A percentile compares a stretch with the other conserved stretches of the same genome.
phyloP scores from a whole-genome alignment of 35 echinoderm and acorn worm species.

The Patiria miniata region DNA sequence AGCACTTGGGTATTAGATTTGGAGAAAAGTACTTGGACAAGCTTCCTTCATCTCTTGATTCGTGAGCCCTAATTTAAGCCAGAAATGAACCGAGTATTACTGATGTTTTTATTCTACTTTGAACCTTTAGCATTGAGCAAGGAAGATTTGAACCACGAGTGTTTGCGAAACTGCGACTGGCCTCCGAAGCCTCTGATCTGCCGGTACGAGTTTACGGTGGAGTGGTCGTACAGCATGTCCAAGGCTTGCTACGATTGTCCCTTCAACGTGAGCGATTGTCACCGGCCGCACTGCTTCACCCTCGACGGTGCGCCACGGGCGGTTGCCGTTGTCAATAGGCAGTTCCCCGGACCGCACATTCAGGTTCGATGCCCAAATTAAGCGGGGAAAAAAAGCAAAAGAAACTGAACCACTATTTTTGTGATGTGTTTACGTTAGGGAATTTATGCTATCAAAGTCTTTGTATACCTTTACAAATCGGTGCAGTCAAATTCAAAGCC shows the following conservation, averaged over 20 bases:
- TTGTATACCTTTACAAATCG: too few species aligned
- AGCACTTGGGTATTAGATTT: too few species aligned
- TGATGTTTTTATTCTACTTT: neutral
- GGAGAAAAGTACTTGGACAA: too few species aligned
- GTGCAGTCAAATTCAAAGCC: too few species aligned
- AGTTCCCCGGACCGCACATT: conserved; percentile 71
- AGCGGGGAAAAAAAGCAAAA: too few species aligned
- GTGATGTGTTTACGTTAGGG: too few species aligned
- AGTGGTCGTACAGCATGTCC: conserved; percentile 89
- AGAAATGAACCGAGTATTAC: too few species aligned
- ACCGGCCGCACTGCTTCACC: conserved; percentile 60
- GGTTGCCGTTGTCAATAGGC: conserved; percentile 60
- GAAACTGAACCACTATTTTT: too few species aligned
- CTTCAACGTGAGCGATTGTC: conserved; percentile 69
- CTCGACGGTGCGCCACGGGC: conserved; percentile 70
- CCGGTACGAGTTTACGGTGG: conserved; percentile 61
- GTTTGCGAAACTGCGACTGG: conserved; percentile 44
- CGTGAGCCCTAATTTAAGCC: too few species aligned
- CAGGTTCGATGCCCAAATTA: conserved; percentile 41
- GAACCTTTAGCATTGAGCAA: neutral
- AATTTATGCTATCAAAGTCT: too few species aligned
- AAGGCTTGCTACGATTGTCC: conserved; percentile 78
- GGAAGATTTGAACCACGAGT: conserved; percentile 40
- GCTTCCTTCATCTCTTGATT: too few species aligned
- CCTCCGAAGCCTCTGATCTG: conserved; percentile 27